Conservation (phyloP, 1,140 invertebrate species). For the Drosophila watanabei region DNA sequence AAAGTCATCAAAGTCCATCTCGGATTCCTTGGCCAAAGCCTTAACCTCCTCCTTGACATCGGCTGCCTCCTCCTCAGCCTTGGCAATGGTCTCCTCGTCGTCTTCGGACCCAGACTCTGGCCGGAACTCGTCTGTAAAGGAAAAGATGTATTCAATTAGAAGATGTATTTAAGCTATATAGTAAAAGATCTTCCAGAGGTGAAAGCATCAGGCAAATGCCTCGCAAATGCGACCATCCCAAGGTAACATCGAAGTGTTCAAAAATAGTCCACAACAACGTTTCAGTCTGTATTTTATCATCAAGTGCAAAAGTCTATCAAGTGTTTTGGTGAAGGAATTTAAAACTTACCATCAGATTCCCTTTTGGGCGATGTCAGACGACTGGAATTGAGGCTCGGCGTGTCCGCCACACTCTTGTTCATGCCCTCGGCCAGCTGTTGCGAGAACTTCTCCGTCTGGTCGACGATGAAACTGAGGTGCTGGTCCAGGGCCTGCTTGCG, state of each 20-base stretch:
- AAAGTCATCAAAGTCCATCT: conserved; percentile 96
- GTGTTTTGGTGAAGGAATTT: too few species aligned
- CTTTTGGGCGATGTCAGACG: conserved; percentile 85
- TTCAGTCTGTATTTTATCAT: conserved; percentile 76
- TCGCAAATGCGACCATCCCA: conserved; percentile 84
- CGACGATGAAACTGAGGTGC: conserved; percentile 99
- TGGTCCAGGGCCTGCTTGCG: conserved; percentile 98
- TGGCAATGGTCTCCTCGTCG: conserved; percentile 98
- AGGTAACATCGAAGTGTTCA: conserved; percentile 70
- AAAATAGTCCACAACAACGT: conserved; percentile 80
- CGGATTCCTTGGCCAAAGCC: conserved; percentile 94
- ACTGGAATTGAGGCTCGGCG: conserved; percentile 85
- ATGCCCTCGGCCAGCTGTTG: conserved; percentile 94
- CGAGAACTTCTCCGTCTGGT: conserved; percentile 99
- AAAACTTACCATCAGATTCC: conserved; percentile 86
- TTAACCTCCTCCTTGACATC: conserved; percentile 93
- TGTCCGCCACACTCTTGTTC: conserved; percentile 85
- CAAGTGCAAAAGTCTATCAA: conserved; percentile 25
- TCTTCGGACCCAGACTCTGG: conserved; percentile 91
- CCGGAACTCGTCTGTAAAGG: conserved; percentile 91
- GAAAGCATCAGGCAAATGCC: conserved; percentile 82
- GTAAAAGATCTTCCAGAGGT: background rate
- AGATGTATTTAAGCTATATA: background rate
- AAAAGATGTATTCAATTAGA: background rate
- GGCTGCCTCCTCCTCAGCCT: conserved; percentile 92